Percentiles rank a stretch among this genome's conserved stretches.
Evolutionary conservation across 2,888 invertebrate species (phyloP).

Genomic region (Belgica antarctica): DNA sequence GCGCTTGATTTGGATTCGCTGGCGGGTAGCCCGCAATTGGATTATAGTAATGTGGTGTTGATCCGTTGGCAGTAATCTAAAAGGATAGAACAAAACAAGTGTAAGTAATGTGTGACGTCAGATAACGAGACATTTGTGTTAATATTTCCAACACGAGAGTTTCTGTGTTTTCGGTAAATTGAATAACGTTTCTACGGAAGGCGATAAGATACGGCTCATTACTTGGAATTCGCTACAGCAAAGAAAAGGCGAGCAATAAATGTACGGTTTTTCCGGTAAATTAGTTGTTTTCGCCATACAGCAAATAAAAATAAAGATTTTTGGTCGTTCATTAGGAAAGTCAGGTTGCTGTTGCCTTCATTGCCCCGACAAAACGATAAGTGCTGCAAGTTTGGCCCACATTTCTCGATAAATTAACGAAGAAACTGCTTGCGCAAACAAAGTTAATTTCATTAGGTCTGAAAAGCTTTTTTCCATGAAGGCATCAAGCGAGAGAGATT

Average conservation of each 20-base stretch:
- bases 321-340: no score
- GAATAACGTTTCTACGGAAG: not conserved
- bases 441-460: no score
- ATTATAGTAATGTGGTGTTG: slow-evolving; percentile 68
- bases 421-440: not conserved
- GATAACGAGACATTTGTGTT: not conserved
- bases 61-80: slow-evolving; percentile 69
- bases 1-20: slow-evolving; percentile 57
- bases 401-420: no score
- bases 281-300: slow-evolving; percentile 4
- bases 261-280: slow-evolving; percentile 16
- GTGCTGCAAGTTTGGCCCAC: no score
- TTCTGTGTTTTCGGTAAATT: not conserved
- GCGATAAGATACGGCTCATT: slow-evolving; percentile 26
- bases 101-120: not conserved
- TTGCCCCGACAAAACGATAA: no score
- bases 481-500: not conserved
- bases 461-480: not conserved
- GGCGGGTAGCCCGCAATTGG: slow-evolving; percentile 60
- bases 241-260: not conserved
- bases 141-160: no score
- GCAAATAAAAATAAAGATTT: no score
- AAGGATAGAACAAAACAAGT: slow-evolving; percentile 47
- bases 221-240: not conserved
- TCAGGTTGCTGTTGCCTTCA: no score